phyloP scores from a whole-genome alignment of 1,140 invertebrate species.

The Calliphora vicina region DNA sequence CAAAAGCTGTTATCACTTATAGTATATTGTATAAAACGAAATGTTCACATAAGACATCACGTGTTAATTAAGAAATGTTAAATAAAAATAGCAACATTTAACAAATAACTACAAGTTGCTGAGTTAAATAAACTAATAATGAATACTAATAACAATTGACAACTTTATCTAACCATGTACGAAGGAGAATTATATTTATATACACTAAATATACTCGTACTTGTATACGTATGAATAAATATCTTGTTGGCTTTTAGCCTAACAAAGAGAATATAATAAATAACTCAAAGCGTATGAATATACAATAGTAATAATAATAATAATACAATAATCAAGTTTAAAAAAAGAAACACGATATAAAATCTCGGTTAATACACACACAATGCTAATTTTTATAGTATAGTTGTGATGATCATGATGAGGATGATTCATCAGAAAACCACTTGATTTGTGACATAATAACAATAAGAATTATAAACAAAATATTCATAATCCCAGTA shows the following conservation, averaged over 20 bases:
- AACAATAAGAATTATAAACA: not conserved
- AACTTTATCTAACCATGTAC: not conserved
- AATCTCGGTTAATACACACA: not conserved
- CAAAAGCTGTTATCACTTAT: too few relatives aligned
- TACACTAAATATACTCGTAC: too few relatives aligned
- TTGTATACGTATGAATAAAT: too few relatives aligned
- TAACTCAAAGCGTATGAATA: not conserved
- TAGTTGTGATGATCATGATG: not conserved
- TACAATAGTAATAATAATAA: too few relatives aligned
- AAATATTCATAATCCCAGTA: too few relatives aligned
- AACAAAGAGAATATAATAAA: not conserved
- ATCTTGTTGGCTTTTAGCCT: not conserved
- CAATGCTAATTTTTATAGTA: not conserved
- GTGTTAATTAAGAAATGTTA: not conserved
- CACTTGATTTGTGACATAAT: conserved; percentile 24
- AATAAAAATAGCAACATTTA: not conserved
- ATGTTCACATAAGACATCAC: not conserved
- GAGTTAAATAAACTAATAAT: not conserved
- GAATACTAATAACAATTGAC: not conserved
- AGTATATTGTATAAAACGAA: too few relatives aligned
- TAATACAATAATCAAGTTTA: not conserved
- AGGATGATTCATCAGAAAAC: conserved; percentile 19
- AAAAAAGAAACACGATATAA: not conserved
- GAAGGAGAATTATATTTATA: too few relatives aligned
- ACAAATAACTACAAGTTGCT: not conserved